These are phyloP conservation scores for Drosophila sturtevanti DNA, from an alignment of 1,140 invertebrate species.

Conservation along the genomic window DNA sequence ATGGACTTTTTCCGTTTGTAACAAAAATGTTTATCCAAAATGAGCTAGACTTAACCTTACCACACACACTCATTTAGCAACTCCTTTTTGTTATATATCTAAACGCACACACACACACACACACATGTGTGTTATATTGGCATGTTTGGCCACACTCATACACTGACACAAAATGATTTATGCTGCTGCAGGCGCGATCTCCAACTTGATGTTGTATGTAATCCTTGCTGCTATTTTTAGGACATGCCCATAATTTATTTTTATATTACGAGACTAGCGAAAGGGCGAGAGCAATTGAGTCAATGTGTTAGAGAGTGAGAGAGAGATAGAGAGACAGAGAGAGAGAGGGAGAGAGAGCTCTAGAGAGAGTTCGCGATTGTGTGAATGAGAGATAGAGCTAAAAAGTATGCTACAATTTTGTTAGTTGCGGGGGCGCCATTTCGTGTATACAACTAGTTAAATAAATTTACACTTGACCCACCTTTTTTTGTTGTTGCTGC, in stretches of 20 bases:
- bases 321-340: background rate
- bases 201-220: conserved; percentile 15
- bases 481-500: conserved; percentile 56
- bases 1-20: background rate
- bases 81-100: conserved; percentile 19
- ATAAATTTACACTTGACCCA: conserved; percentile 79
- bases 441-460: conserved; percentile 77
- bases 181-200: conserved; percentile 43
- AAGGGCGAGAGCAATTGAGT: background rate
- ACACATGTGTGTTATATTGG: conserved; percentile 80
- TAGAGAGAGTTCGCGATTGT: background rate
- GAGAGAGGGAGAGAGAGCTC: background rate
- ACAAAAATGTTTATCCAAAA: background rate
- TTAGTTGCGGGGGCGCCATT: conserved; percentile 38
- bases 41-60: conserved; percentile 33
- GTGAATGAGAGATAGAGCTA: conserved; percentile 52
- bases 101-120: no score
- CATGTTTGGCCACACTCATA: conserved; percentile 69
- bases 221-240: conserved; percentile 51
- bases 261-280: conserved; percentile 28
- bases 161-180: conserved; percentile 68
- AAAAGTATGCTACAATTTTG: conserved; percentile 67
- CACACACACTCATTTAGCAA: conserved; percentile 16
- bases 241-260: conserved; percentile 57
- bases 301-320: conserved; percentile 7